Percentiles rank a stretch among this genome's conserved stretches.
phyloP scores from a whole-genome alignment of 2,797 vertebrate genomes.

The Erethizon dorsatum region DNA sequence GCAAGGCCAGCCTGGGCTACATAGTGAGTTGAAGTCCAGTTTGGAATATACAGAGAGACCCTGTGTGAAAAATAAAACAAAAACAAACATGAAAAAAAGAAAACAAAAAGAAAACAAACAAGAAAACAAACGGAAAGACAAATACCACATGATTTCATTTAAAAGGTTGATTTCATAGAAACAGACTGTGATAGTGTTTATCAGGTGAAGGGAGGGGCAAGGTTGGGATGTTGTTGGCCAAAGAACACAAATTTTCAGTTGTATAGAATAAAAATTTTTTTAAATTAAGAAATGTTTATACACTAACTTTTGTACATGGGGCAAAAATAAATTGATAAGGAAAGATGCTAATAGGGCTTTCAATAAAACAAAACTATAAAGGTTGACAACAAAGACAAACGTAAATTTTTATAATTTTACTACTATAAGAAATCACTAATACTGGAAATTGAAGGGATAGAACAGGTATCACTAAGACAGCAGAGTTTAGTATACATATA shows the following conservation, averaged over 20 bases:
- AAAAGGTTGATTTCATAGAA: background rate
- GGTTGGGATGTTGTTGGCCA: background rate
- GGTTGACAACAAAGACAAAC: constrained; percentile 3
- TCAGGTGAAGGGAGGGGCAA: background rate
- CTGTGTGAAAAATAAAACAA: background rate
- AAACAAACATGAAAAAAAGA: background rate
- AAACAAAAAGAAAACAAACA: background rate
- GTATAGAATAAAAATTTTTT: background rate
- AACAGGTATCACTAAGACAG: background rate
- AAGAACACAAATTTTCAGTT: background rate
- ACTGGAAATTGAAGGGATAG: background rate
- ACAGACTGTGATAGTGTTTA: background rate
- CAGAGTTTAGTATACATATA: background rate
- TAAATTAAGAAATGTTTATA: background rate
- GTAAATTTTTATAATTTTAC: background rate
- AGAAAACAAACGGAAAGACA: background rate
- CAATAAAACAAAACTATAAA: background rate
- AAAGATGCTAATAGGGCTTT: constrained; percentile 22
- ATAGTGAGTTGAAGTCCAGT: background rate
- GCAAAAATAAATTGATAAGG: constrained; percentile 57
- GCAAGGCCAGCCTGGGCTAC: background rate
- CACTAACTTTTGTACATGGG: background rate
- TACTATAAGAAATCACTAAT: background rate
- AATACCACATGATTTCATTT: background rate
- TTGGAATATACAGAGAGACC: background rate